phyloP scores from a whole-genome alignment of 2,888 invertebrate genomes.

The Synanthedon vespiformis region DNA sequence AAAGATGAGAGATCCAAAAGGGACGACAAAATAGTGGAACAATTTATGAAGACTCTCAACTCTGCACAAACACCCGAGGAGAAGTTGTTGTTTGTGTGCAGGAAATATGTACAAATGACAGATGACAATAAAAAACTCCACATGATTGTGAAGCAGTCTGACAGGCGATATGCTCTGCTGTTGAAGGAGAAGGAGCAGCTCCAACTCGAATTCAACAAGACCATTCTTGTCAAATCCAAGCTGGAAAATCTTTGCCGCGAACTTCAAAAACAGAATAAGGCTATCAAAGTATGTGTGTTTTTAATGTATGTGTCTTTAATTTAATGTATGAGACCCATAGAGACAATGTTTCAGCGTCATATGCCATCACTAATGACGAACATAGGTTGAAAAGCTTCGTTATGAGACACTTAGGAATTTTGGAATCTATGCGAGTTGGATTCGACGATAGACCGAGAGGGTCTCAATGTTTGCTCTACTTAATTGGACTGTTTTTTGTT shows the following conservation, averaged over 20 bases:
- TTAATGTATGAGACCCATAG: too few relatives aligned
- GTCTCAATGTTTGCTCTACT: too few relatives aligned
- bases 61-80: slow-evolving; percentile 73
- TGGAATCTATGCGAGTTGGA: too few relatives aligned
- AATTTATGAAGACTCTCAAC: slow-evolving; percentile 74
- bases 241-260: slow-evolving; percentile 92
- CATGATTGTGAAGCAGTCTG: slow-evolving; percentile 69
- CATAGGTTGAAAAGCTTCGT: too few relatives aligned
- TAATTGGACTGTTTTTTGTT: too few relatives aligned
- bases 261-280: slow-evolving; percentile 91
- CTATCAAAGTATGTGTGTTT: slow-evolving; percentile 76
- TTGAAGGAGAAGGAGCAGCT: slow-evolving; percentile 84
- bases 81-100: slow-evolving; percentile 76
- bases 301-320: background rate
- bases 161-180: slow-evolving; percentile 70
- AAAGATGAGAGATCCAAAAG: slow-evolving; percentile 49
- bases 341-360: too few relatives aligned
- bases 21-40: slow-evolving; percentile 74
- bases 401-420: too few relatives aligned
- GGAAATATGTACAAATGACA: slow-evolving; percentile 81
- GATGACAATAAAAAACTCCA: slow-evolving; percentile 78
- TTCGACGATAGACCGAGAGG: too few relatives aligned
- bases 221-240: slow-evolving; percentile 83
- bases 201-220: slow-evolving; percentile 86
- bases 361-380: too few relatives aligned